Evolutionary conservation across 2,113 vertebrate genomes (phyloP).

Genomic region (Tupaia chinensis): DNA sequence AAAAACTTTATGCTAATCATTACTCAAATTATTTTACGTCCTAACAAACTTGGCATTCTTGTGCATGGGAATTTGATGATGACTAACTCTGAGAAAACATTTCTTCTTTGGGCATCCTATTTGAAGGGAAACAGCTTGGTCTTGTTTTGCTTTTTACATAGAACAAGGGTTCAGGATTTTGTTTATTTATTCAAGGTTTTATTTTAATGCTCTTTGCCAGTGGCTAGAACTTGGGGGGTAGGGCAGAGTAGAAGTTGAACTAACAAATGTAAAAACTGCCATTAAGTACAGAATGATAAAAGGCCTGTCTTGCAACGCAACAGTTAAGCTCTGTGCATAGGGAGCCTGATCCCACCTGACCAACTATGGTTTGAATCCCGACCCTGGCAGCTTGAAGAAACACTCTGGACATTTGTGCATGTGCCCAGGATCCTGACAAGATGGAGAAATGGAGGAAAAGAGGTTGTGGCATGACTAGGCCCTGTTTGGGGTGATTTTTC

Average conservation of each 20-base stretch:
- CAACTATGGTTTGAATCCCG: too few relatives aligned
- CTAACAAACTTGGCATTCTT: constrained; percentile 61
- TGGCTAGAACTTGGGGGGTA: neutral
- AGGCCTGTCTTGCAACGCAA: too few relatives aligned
- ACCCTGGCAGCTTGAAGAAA: too few relatives aligned
- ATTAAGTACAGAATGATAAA: too few relatives aligned
- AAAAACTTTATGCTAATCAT: too few relatives aligned
- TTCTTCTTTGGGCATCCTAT: constrained; percentile 52
- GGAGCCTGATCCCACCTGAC: too few relatives aligned
- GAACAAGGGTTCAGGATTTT: constrained; percentile 32
- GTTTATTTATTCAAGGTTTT: constrained; percentile 74
- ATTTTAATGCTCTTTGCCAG: constrained; percentile 65
- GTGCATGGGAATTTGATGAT: constrained; percentile 66
- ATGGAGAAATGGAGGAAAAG: too few relatives aligned
- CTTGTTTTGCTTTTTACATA: constrained; percentile 67
- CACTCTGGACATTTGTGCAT: too few relatives aligned
- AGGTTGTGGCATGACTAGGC: too few relatives aligned
- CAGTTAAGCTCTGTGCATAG: too few relatives aligned
- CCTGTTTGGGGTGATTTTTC: too few relatives aligned
- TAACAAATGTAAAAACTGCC: constrained; percentile 32
- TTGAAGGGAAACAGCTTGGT: neutral
- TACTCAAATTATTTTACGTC: constrained; percentile 54
- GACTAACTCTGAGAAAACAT: constrained; percentile 69
- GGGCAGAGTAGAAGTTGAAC: neutral
- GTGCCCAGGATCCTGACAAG: too few relatives aligned